A percentile compares a stretch with the other conserved stretches of the same genome.
Conservation (phyloP, 2,888 invertebrate species). For the Eutolmus rufibarbis region DNA sequence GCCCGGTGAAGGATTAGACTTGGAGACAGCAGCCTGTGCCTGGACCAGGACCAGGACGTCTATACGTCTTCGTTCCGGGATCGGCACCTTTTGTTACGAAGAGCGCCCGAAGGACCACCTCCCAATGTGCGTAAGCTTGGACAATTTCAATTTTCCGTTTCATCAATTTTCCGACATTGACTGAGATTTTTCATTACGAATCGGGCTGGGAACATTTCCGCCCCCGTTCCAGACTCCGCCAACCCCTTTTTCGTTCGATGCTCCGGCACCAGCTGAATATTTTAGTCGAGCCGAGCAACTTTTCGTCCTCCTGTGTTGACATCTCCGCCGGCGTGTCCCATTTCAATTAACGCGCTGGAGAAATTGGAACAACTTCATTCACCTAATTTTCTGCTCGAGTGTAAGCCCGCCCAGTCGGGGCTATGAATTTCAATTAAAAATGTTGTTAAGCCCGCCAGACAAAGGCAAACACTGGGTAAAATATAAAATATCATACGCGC, state of each 20-base stretch:
- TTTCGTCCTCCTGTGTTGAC: not conserved
- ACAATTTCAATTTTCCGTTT: constrained; percentile 26
- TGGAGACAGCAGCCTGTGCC: not conserved
- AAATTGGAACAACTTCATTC: constrained; percentile 16
- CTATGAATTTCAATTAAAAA: constrained; percentile 42
- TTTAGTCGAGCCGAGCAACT: not conserved
- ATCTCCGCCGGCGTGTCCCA: not conserved
- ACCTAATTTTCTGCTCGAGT: constrained; percentile 39
- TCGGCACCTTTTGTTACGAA: not conserved
- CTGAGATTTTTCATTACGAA: constrained; percentile 26
- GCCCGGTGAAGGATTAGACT: not conserved
- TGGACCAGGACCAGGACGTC: not conserved
- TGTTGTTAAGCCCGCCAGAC: constrained; percentile 16
- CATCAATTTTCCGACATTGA: constrained; percentile 21
- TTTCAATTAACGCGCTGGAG: constrained; percentile 18
- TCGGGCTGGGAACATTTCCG: not conserved
- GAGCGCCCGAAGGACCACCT: not conserved
- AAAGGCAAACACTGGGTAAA: not conserved
- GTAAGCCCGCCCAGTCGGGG: not conserved
- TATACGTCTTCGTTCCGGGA: not conserved
- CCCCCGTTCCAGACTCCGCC: not conserved
- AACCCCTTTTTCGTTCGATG: not conserved
- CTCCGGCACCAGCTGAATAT: not conserved
- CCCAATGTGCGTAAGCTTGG: not conserved
- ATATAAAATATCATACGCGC: constrained; percentile 18